Evolutionary conservation across 2,113 vertebrate genomes (phyloP), one percentile per base, ranked within the genome.

Genomic region (Ivindomyrus marchei): DNA sequence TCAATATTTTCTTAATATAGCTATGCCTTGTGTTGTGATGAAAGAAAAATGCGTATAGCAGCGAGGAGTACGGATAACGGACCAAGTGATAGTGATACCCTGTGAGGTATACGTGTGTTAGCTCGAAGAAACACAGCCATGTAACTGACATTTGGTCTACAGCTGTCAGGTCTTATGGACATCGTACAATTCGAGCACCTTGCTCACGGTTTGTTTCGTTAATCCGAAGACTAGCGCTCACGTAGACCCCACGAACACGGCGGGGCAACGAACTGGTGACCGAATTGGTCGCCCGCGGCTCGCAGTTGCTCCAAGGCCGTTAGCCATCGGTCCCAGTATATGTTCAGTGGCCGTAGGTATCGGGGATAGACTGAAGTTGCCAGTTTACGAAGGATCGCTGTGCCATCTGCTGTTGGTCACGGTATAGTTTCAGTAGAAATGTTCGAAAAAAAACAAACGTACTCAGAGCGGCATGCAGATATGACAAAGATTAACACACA

Each of bases 331-430:
- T 88, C 8, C 36, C 87, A 3, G 21, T 45, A 42, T 7, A 53
- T 15, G 10, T 36, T 87, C 87, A 56, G 3, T 17, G 17, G 24
- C 17, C 39, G 4, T 4, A 24, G 52, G n/a, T 70, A 70, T 66
- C 21, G 24, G 7, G 87, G 15, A 24, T 19, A 11, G 36, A 50
- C n/a, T 39, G 89, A 36, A 31, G 24, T 50, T 5, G 46, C 46
- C 87, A 15, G 39, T 46, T n/a, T 89, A 93, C 87, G 94, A 94
- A 95, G 93, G 92, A 94, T 27, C 93, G 92, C 91, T 93, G 85
- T 94, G 94, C 92, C 94, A 95, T 93, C 94, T 94, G 94, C 80
- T 24, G 89, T 93, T 94, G 93, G 94, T 93, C 93, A 92, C 90
- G 90, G 15, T 88, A 93, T 92, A 92, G 89, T 93, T 94, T 92